Conservation (phyloP, 2,888 invertebrate species). For the Cerastoderma edule region DNA sequence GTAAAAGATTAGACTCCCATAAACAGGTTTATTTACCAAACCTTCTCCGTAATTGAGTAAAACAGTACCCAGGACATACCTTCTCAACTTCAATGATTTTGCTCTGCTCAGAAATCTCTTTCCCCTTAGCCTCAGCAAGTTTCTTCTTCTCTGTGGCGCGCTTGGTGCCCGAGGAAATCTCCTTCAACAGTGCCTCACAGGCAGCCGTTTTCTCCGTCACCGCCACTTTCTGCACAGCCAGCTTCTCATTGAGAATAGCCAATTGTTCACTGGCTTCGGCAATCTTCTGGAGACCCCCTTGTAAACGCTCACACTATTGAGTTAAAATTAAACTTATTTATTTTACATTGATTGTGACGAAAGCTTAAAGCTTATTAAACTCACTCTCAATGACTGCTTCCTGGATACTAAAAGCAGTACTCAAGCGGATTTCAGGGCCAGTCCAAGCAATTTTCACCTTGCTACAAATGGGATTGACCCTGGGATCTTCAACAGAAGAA, state of each 20-base stretch:
- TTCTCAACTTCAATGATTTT: constrained; percentile 92
- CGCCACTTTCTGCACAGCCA: constrained; percentile 92
- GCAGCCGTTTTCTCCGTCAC: constrained; percentile 92
- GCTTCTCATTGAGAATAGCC: constrained; percentile 90
- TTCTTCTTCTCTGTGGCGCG: constrained; percentile 90
- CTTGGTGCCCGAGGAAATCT: constrained; percentile 87
- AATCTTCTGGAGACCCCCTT: constrained; percentile 91
- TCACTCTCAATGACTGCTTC: too few species aligned
- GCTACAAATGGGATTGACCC: too few species aligned
- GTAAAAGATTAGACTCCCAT: too few species aligned
- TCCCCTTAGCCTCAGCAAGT: constrained; percentile 91
- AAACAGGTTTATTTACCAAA: too few species aligned
- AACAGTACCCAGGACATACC: too few species aligned
- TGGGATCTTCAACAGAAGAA: too few species aligned
- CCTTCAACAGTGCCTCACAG: constrained; percentile 90
- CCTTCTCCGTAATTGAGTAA: too few species aligned
- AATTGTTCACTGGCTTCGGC: constrained; percentile 94
- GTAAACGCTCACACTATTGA: constrained; percentile 88
- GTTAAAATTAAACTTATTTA: background rate
- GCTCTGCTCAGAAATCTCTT: constrained; percentile 92
- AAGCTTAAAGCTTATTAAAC: background rate
- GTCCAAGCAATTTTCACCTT: too few species aligned
- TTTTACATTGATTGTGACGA: background rate
- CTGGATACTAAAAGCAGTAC: too few species aligned
- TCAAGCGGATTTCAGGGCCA: too few species aligned